These are phyloP conservation scores for human DNA, from an alignment of 2,113 vertebrate genomes.

Conservation along the genomic window GRCh38 chr17:50270501-50271000, in stretches of 20 bases:
- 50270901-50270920: neutral
- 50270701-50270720: constrained; percentile 17
- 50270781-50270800: neutral
- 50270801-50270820: constrained; percentile 17
- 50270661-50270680: neutral
- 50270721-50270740: neutral
- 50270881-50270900: neutral
- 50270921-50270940: neutral
- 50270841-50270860: neutral
- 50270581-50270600: neutral
- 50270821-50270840: constrained; percentile 18
- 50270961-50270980: neutral
- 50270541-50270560: neutral
- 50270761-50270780: neutral
- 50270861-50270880: neutral
- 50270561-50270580: neutral
- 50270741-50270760: constrained; percentile 40
- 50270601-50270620: neutral
- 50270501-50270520: too few species aligned
- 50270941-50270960: neutral
- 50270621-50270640: neutral
- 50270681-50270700: neutral
- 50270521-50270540: neutral
- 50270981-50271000: neutral
- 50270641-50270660: neutral